Conservation (phyloP, 2,113 vertebrate species). For the Conger conger region DNA sequence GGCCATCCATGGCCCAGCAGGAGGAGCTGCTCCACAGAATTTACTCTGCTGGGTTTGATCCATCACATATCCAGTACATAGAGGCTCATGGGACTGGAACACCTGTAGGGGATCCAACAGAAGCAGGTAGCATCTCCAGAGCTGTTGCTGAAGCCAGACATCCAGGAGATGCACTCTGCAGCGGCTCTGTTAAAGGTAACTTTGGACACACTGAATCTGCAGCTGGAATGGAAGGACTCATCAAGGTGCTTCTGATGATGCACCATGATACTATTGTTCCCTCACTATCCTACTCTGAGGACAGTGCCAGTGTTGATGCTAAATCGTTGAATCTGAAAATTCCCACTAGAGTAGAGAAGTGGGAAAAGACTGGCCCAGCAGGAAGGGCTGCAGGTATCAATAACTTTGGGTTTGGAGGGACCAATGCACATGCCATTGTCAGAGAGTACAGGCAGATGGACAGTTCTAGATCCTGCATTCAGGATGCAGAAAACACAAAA, state of each 20-base stretch:
- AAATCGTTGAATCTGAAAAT: conserved; percentile 69
- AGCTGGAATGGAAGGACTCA: conserved; percentile 78
- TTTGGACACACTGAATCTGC: conserved; percentile 83
- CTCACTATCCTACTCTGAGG: conserved; percentile 75
- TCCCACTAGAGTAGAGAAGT: conserved; percentile 66
- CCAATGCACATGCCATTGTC: conserved; percentile 78
- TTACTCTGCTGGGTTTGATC: conserved; percentile 64
- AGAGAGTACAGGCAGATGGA: conserved; percentile 62
- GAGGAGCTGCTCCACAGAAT: conserved; percentile 70
- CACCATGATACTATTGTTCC: conserved; percentile 78
- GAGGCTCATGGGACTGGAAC: conserved; percentile 83
- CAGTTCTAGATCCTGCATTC: conserved; percentile 30
- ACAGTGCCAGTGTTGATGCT: conserved; percentile 66
- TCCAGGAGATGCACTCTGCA: conserved; percentile 51
- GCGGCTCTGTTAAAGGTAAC: conserved; percentile 82
- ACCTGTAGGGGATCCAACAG: conserved; percentile 69
- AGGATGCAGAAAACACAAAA: conserved; percentile 56
- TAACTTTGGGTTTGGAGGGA: conserved; percentile 88
- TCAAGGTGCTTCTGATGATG: conserved; percentile 90
- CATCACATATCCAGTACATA: conserved; percentile 72
- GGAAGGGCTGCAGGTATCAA: conserved; percentile 78
- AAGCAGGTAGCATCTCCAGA: conserved; percentile 72
- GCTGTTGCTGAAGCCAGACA: conserved; percentile 64
- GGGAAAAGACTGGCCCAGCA: conserved; percentile 60
- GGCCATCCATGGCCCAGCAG: conserved; percentile 70